These are phyloP conservation scores for Adoxophyes honmai DNA, from an alignment of 1,140 invertebrate genomes.

Conservation along the genomic window DNA sequence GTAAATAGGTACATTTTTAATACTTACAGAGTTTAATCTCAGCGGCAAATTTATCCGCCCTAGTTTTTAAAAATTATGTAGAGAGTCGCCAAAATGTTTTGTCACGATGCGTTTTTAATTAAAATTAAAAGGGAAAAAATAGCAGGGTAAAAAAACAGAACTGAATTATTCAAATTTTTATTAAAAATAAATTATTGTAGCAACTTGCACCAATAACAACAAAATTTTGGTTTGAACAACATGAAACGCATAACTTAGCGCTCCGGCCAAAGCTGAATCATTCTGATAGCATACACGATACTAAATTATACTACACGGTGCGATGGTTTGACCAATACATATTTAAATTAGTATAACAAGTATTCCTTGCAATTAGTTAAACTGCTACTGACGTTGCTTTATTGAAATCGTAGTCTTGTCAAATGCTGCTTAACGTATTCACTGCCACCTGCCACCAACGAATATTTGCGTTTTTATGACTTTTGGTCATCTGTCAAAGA, in stretches of 20 bases:
- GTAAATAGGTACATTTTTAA: no score
- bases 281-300: constrained; percentile 47
- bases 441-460: no score
- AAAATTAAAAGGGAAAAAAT: not conserved
- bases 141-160: constrained; percentile 5
- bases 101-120: no score
- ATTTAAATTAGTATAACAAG: not conserved
- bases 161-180: constrained; percentile 58
- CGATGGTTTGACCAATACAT: constrained; percentile 37
- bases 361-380: constrained; percentile 1
- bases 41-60: no score
- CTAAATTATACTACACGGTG: constrained; percentile 58
- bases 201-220: constrained; percentile 76
- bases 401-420: no score
- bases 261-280: constrained; percentile 62
- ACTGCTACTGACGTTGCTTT: not conserved
- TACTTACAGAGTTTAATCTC: no score
- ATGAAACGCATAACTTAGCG: constrained; percentile 49
- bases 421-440: no score
- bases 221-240: constrained; percentile 74
- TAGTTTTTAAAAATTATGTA: no score
- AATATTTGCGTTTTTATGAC: no score
- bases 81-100: no score
- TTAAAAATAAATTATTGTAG: constrained; percentile 77
- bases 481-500: no score